These are phyloP conservation scores for Margarornis squamiger DNA, from an alignment of 2,797 vertebrate species.

Conservation along the genomic window DNA sequence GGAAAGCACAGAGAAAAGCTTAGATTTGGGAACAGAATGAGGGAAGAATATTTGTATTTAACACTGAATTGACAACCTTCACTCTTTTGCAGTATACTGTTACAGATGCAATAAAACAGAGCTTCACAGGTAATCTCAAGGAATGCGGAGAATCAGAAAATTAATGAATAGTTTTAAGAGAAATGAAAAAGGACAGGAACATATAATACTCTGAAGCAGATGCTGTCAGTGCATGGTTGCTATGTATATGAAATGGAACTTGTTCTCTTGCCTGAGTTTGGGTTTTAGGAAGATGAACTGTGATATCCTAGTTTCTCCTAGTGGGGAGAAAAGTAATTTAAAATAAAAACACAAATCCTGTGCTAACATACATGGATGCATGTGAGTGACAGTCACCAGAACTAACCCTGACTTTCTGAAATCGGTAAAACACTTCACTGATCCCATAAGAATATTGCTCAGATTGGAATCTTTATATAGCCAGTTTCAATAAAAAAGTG, in stretches of 20 bases:
- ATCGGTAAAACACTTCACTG: neutral
- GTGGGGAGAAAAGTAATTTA: neutral
- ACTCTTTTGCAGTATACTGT: neutral
- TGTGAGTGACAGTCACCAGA: neutral
- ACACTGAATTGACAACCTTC: neutral
- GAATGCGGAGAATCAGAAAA: conserved; percentile 38
- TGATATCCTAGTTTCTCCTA: neutral
- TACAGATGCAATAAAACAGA: conserved; percentile 47
- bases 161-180: conserved; percentile 55
- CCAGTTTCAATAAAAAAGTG: conserved; percentile 3
- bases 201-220: neutral
- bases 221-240: neutral
- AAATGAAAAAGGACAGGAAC: conserved; percentile 34
- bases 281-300: neutral
- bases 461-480: neutral
- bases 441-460: neutral
- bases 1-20: neutral
- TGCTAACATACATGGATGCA: neutral
- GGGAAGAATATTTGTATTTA: conserved; percentile 15
- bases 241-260: neutral
- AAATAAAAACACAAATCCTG: conserved; percentile 27
- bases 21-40: neutral
- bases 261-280: neutral
- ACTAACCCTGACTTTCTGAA: neutral
- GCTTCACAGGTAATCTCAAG: neutral